Evolutionary conservation across 2,797 vertebrate species (phyloP).

Genomic region (Columba guinea): DNA sequence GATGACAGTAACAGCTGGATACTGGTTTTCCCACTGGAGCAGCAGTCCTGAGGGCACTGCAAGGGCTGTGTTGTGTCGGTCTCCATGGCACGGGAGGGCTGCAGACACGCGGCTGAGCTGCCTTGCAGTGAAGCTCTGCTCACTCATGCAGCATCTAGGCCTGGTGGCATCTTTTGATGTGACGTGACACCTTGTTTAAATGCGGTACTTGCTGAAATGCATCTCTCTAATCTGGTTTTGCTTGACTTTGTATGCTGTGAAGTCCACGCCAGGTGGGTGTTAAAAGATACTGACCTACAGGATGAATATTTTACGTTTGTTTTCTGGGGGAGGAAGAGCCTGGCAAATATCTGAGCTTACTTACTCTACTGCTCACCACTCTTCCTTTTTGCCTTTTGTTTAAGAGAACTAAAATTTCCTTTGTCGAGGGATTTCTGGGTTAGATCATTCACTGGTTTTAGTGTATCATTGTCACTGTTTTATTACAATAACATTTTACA

Average conservation of each 20-base stretch:
- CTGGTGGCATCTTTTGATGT: not conserved
- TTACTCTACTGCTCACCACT: not conserved
- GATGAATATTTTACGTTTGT: not conserved
- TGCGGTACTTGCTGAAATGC: not conserved
- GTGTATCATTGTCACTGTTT: not conserved
- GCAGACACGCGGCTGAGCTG: not conserved
- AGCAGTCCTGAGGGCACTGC: too few species aligned
- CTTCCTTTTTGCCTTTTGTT: not conserved
- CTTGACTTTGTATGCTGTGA: not conserved
- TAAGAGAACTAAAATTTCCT: not conserved
- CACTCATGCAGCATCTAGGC: rapidly evolving
- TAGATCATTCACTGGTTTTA: not conserved
- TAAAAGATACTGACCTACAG: not conserved
- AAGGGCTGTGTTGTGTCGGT: not conserved
- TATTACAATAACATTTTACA: not conserved
- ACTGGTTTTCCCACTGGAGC: not conserved
- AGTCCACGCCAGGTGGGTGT: not conserved
- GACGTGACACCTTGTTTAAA: not conserved
- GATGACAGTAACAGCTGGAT: not conserved
- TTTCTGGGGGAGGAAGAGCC: not conserved
- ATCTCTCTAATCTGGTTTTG: not conserved
- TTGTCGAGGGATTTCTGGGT: not conserved
- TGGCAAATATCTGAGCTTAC: not conserved
- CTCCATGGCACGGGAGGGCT: rapidly evolving
- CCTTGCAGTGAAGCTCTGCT: not conserved